phyloP scores from a whole-genome alignment of 1,140 invertebrate species.

The Chironomus tepperi region DNA sequence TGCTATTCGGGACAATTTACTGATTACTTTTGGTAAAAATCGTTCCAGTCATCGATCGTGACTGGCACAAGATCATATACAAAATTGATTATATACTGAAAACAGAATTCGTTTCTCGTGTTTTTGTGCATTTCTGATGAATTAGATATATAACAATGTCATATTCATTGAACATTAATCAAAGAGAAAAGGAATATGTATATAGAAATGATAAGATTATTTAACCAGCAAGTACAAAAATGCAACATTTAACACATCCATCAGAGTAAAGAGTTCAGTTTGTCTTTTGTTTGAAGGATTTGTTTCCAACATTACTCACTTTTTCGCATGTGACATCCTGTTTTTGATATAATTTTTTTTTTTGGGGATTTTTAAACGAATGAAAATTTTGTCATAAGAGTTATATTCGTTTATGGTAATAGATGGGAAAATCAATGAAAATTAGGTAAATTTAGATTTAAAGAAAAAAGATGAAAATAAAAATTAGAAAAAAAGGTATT shows the following conservation, averaged over 20 bases:
- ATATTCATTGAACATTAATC: neutral
- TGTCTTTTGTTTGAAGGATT: neutral
- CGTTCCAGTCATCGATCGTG: too few relatives aligned
- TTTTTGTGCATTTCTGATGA: too few relatives aligned
- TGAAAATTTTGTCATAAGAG: neutral
- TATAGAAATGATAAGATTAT: neutral
- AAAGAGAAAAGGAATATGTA: neutral
- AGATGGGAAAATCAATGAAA: neutral
- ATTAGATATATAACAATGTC: too few relatives aligned
- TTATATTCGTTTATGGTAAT: neutral
- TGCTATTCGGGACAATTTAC: too few relatives aligned
- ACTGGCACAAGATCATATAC: too few relatives aligned
- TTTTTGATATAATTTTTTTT: neutral
- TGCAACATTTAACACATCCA: conserved; percentile 5
- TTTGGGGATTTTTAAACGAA: neutral
- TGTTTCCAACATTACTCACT: conserved; percentile 11
- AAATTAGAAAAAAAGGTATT: neutral
- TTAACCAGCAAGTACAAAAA: neutral
- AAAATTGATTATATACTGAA: too few relatives aligned
- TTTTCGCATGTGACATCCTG: conserved; percentile 6
- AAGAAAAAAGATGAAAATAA: neutral
- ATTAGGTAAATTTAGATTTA: neutral
- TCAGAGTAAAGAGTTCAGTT: neutral
- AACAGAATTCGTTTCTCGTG: too few relatives aligned
- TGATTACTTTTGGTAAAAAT: too few relatives aligned